A percentile compares a stretch with the other conserved stretches of the same genome.
Conservation (phyloP, 2,888 invertebrate species). For the Acanthosepion lycidas region DNA sequence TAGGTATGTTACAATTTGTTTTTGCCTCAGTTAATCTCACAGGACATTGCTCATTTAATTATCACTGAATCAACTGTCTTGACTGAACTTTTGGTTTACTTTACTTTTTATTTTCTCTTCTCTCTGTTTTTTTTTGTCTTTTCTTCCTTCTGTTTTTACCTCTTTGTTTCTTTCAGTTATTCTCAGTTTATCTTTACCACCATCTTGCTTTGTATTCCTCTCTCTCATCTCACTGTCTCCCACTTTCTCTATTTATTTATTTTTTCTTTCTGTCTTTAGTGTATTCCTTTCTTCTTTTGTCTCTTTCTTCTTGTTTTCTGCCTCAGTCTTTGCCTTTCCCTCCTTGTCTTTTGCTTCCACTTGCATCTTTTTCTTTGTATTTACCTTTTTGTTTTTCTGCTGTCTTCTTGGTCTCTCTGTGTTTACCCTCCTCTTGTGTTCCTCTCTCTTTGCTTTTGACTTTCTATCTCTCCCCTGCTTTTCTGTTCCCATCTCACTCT, state of each 20-base stretch:
- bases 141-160: background rate
- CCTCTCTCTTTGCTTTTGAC: background rate
- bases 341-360: background rate
- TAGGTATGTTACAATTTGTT: too few species aligned
- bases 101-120: background rate
- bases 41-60: too few species aligned
- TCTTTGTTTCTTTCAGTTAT: background rate
- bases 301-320: background rate
- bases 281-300: too few species aligned
- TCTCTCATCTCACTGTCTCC: background rate
- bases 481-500: background rate
- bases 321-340: background rate
- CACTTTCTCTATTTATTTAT: background rate
- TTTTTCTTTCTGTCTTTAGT: too few species aligned
- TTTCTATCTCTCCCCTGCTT: too few species aligned
- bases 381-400: background rate
- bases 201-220: background rate
- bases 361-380: too few species aligned
- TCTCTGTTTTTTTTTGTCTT: background rate
- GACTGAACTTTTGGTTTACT: too few species aligned
- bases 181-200: background rate
- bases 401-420: too few species aligned
- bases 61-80: too few species aligned
- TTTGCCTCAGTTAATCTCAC: too few species aligned
- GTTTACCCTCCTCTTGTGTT: background rate